phyloP scores from a whole-genome alignment of 2,888 invertebrate genomes.

The Ecliptopera silaceata region DNA sequence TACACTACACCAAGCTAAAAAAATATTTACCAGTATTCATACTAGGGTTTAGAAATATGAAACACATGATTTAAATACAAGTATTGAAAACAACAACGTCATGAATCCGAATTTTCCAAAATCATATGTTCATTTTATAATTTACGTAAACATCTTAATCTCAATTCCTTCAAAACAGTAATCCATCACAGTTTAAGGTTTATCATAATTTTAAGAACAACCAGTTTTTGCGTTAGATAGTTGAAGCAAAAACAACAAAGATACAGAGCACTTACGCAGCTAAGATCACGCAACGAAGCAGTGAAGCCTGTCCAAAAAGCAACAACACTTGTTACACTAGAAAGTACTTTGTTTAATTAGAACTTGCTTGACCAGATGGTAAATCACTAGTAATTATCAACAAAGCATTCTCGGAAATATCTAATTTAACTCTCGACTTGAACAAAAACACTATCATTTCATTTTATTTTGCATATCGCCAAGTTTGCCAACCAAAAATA shows the following conservation, averaged over 20 bases:
- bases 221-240: conserved; percentile 62
- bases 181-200: conserved; percentile 1
- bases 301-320: conserved; percentile 39
- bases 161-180: too few relatives aligned
- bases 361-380: conserved; percentile 13
- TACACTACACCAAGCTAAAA: too few relatives aligned
- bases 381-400: conserved; percentile 13
- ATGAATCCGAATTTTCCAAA: not conserved
- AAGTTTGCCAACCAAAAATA: conserved; percentile 32
- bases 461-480: conserved; percentile 27
- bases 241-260: conserved; percentile 67
- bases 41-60: not conserved
- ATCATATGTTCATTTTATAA: too few relatives aligned
- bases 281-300: conserved; percentile 49
- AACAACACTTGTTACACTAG: conserved; percentile 23
- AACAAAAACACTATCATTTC: conserved; percentile 74
- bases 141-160: not conserved
- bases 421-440: conserved; percentile 28
- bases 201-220: conserved; percentile 50
- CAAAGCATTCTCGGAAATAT: conserved; percentile 10
- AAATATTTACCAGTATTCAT: too few relatives aligned
- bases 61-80: not conserved
- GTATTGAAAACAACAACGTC: not conserved
- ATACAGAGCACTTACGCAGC: conserved; percentile 67
- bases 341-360: conserved; percentile 13